phyloP scores from a whole-genome alignment of 92 coral and sea anemone species.

The Bergia sp. region DNA sequence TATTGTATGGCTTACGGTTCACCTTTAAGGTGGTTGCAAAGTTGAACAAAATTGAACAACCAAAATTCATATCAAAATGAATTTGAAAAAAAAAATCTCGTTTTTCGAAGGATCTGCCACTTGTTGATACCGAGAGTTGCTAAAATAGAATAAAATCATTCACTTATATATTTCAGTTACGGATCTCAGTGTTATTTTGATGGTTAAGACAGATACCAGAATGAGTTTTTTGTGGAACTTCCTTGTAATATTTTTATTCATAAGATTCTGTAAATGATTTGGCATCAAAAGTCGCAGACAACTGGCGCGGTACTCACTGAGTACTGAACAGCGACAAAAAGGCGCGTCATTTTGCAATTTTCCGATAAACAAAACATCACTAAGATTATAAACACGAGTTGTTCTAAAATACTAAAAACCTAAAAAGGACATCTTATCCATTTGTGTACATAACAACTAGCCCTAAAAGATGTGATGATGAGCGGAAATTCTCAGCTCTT shows the following conservation, averaged over 20 bases:
- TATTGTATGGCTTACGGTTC: too few species aligned
- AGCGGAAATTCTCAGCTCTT: conserved; percentile 2
- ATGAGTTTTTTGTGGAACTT: too few species aligned
- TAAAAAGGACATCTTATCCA: neutral
- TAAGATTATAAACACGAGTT: neutral
- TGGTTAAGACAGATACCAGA: too few species aligned
- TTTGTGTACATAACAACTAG: neutral
- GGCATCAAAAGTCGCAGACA: too few species aligned
- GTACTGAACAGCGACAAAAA: too few species aligned
- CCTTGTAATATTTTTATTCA: neutral
- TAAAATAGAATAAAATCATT: neutral
- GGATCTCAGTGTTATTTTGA: neutral
- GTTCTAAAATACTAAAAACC: neutral
- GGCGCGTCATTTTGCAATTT: neutral
- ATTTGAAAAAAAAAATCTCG: neutral
- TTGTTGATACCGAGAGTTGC: too few species aligned
- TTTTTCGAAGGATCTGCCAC: too few species aligned
- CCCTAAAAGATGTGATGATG: neutral
- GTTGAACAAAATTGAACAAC: neutral
- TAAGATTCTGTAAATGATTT: neutral
- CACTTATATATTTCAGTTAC: neutral
- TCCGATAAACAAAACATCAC: neutral
- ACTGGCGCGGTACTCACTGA: too few species aligned
- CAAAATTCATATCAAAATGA: neutral
- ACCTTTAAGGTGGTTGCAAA: neutral